Evolutionary conservation across 2,888 invertebrate species (phyloP), one percentile per base, ranked within the genome.

Genomic region (Scaptomyza caliginosa): DNA sequence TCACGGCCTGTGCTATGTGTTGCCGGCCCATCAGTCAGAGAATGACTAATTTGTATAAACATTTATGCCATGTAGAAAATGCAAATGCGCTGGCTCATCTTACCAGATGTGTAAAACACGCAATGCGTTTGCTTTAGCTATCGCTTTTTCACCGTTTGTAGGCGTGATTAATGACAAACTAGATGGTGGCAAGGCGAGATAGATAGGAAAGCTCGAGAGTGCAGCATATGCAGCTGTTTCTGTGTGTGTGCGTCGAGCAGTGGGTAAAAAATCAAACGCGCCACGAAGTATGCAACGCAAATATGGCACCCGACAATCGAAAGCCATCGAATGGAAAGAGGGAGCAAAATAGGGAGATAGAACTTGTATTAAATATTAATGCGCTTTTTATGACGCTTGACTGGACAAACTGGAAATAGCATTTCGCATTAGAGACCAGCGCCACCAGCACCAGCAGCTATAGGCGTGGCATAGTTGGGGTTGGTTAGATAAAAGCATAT

Each of bases 231-330:
- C 2, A 51, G 32, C 17, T 11, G 19, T 8, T 16, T 26, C 3
- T 19, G 19, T 21, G 34, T 19, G 13, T n/a, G 21, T 38, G 24
- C 10, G 24, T 2, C 11, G 10, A 30, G 19, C 43, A 45, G 52
- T 24, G 34, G 55, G 62, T 63, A 70, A 76, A 74, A 79, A 66
- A 70, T 82, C 79, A 74, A 73, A 52, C 21, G 59, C 34, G 58
- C 64, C 58, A 26, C 42, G 24, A 57, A 62, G 50, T 62, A 60
- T 69, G 75, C 66, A 65, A 65, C 56, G 57, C 56, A 59, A 69
- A 76, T 78, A 70, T 30, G 60, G 65, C 36, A 59, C 32, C 50
- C 16, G 60, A 16, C 30, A 49, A 40, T 64, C 43, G 26, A 48
- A 10, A 40, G 11, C 34, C 21, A 26, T 42, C 17, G 19, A 30